These are phyloP conservation scores for Tetheella fluctuosa DNA, from an alignment of 2,888 invertebrate genomes.

Conservation along the genomic window DNA sequence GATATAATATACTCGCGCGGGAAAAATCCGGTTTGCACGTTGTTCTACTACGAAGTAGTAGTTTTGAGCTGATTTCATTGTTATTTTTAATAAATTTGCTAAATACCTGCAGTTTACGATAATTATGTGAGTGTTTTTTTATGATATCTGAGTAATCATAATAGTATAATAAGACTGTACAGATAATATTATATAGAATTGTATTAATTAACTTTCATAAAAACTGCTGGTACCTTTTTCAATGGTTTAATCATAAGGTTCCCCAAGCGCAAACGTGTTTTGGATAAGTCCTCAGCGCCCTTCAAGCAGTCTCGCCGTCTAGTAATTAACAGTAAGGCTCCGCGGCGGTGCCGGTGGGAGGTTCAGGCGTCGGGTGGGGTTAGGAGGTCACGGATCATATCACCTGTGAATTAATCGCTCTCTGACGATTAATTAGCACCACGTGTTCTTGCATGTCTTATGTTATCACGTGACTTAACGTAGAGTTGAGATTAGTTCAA, in stretches of 20 bases:
- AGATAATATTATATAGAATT: not conserved
- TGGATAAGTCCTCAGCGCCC: constrained; percentile 57
- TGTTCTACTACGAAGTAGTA: not conserved
- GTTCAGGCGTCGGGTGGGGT: constrained; percentile 29
- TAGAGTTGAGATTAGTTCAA: constrained; percentile 8
- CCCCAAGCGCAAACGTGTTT: constrained; percentile 36
- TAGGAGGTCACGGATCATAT: constrained; percentile 70
- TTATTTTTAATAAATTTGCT: not conserved
- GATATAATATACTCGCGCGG: constrained; percentile 68
- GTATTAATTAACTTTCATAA: not conserved
- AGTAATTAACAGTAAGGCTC: constrained; percentile 61
- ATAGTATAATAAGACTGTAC: not conserved
- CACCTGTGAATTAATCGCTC: constrained; percentile 79
- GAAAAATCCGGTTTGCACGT: constrained; percentile 17
- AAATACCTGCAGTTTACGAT: not conserved
- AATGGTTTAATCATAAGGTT: constrained; percentile 26
- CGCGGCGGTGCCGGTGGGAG: constrained; percentile 34
- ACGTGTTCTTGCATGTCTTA: constrained; percentile 60
- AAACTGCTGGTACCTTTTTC: not conserved
- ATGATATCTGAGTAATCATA: not conserved
- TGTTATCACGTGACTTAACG: constrained; percentile 48
- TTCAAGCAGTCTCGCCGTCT: constrained; percentile 62
- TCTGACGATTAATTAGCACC: constrained; percentile 79
- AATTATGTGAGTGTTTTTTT: not conserved
- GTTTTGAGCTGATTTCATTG: not conserved